Evolutionary conservation across 2,888 invertebrate genomes (phyloP).

Genomic region (Leptopilina syphax): DNA sequence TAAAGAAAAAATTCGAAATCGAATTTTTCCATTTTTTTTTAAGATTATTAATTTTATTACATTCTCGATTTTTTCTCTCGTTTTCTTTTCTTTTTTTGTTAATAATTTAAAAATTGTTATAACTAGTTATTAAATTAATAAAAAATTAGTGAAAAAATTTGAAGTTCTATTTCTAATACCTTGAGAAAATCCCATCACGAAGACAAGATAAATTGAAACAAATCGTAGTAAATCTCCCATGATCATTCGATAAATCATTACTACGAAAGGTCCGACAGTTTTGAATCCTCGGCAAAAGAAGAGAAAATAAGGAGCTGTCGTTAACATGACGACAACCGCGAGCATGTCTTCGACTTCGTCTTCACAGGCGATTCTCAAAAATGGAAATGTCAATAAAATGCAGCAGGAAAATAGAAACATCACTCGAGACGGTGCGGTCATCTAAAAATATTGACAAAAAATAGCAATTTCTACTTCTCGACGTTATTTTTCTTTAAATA

Average conservation of each 20-base stretch:
- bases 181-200: slow-evolving; percentile 98
- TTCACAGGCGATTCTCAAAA: slow-evolving; percentile 89
- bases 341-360: slow-evolving; percentile 94
- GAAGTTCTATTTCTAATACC: slow-evolving; percentile 77
- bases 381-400: slow-evolving; percentile 91
- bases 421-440: slow-evolving; percentile 92
- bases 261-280: slow-evolving; percentile 99
- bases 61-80: too few species aligned
- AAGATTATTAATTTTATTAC: too few species aligned
- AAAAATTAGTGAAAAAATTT: too few species aligned
- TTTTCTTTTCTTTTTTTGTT: too few species aligned
- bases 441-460: slow-evolving; percentile 78
- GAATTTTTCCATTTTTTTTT: too few species aligned
- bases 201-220: slow-evolving; percentile 96
- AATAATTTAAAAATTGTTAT: too few species aligned
- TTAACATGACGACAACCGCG: slow-evolving; percentile 95
- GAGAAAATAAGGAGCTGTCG: slow-evolving; percentile 96
- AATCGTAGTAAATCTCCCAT: slow-evolving; percentile 97
- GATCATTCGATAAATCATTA: slow-evolving; percentile 99
- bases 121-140: too few species aligned
- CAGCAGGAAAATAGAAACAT: slow-evolving; percentile 97
- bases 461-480: neutral
- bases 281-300: slow-evolving; percentile 99
- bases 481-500: neutral
- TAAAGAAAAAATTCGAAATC: too few species aligned